Base-by-base conservation (phyloP, 2,888 invertebrate genomes). In the Unio pictorum region DNA sequence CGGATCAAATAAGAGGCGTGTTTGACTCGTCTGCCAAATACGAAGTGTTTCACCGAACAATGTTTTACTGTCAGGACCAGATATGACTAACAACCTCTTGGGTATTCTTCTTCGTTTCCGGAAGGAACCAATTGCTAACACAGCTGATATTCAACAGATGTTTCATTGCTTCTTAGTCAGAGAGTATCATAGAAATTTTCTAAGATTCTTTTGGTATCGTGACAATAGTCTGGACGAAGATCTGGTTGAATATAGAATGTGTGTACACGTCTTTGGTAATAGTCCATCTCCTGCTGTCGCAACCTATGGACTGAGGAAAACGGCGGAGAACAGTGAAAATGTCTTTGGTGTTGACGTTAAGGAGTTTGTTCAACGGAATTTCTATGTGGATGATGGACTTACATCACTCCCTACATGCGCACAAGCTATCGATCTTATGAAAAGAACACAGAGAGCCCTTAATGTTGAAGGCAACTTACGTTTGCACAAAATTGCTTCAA, bases 401-500 rank as follows among this genome's bases (percentile, higher is more conserved):
- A 23, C 23, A 23, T 23, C 23, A 23, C 23, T 23, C 23, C 23
- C 23, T 23, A 23, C 23, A 23, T 23, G 23, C 23, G 23, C 23
- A 23, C 23, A 28, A 28, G 28, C 28, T 28, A 0, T 28, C 28
- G 68, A 71, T 61, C 34, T 77, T 20, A 59, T 79, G 55, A 66
- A 67, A 56, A 65, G 70, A 54, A 77, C 80, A 11, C 76, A 75
- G 57, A 20, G 26, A 54, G 66, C 64, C 28, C 55, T 76, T 20
- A 45, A 34, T 8, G 11, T n/a, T n/a, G 61, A 64, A 55, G 81
- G 76, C 8, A 75, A 74, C 23, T 54, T 81, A 5, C 62, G 72
- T 15, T 67, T 82, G 3, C 78, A 81, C 66, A 82, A 80, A 60
- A 74, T 80, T 20, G 75, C 78, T 4, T 79, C 79, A 4, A 80